Evolutionary conservation across 1,140 invertebrate species (phyloP).

Genomic region (Monochamus saltuarius): DNA sequence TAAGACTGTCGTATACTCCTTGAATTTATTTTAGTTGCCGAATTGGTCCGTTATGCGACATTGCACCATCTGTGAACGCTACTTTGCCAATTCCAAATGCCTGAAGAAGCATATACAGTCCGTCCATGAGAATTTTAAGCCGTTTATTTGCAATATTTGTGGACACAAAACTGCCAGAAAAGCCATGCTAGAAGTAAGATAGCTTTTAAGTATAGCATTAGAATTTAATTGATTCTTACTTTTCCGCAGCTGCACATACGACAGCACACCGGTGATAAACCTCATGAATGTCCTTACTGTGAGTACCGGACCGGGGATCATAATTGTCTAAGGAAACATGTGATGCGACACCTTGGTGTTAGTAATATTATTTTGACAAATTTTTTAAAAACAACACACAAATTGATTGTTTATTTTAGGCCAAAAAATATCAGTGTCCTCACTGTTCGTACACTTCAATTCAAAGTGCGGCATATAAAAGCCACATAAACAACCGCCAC

Average conservation of each 20-base stretch:
- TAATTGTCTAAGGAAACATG: conserved; percentile 71
- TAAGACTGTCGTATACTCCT: background rate
- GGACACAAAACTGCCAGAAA: conserved; percentile 70
- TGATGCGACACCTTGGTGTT: conserved; percentile 72
- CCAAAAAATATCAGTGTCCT: conserved; percentile 61
- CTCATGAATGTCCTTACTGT: conserved; percentile 68
- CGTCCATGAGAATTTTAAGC: conserved; percentile 76
- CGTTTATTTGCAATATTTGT: conserved; percentile 75
- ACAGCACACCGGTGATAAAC: conserved; percentile 75
- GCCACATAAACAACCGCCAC: conserved; percentile 66
- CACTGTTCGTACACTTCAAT: conserved; percentile 71
- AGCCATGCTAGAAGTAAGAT: conserved; percentile 64
- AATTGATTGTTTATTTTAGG: conserved; percentile 28
- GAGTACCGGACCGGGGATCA: conserved; percentile 71
- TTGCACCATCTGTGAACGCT: conserved; percentile 69
- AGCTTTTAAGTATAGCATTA: conserved; percentile 4
- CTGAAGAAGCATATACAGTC: conserved; percentile 74
- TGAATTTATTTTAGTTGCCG: conserved; percentile 36
- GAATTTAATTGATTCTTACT: background rate
- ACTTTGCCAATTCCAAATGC: conserved; percentile 73
- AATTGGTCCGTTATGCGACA: conserved; percentile 65
- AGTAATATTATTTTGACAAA: no score
- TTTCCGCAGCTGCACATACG: conserved; percentile 56
- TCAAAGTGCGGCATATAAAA: conserved; percentile 67
- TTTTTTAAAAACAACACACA: no score